Conservation (phyloP, 2,797 vertebrate genomes). For the Acanthurus lineatus region DNA sequence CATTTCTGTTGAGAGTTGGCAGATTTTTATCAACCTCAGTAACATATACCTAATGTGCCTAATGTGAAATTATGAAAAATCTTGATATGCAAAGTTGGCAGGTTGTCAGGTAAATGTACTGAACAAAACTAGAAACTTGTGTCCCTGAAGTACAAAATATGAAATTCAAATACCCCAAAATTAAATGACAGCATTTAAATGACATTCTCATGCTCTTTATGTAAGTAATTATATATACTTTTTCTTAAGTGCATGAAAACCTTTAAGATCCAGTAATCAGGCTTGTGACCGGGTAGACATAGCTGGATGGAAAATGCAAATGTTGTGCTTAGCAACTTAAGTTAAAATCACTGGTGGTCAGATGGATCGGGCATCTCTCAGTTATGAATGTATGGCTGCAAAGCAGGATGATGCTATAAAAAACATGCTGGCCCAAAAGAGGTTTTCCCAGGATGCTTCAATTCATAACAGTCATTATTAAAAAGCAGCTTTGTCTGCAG, state of each 20-base stretch:
- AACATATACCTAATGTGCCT: not conserved
- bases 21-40: not conserved
- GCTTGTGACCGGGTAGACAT: not conserved
- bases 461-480: conserved; percentile 23
- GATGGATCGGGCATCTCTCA: conserved; percentile 6
- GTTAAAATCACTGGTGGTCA: not conserved
- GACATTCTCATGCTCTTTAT: not conserved
- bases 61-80: not conserved
- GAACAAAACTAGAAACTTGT: not conserved
- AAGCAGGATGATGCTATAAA: conserved; percentile 18
- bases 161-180: not conserved
- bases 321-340: not conserved
- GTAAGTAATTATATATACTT: not conserved
- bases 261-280: not conserved
- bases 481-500: not conserved
- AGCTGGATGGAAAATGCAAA: not conserved
- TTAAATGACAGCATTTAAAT: not conserved
- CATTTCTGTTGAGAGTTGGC: not conserved
- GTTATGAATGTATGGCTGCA: not conserved
- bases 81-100: not conserved
- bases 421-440: conserved; percentile 7
- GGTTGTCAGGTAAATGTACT: not conserved
- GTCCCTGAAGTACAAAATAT: not conserved
- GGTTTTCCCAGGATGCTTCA: conserved; percentile 3
- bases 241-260: not conserved